Evolutionary conservation across 2,888 invertebrate genomes (phyloP).

Genomic region (Lycia hirtaria): DNA sequence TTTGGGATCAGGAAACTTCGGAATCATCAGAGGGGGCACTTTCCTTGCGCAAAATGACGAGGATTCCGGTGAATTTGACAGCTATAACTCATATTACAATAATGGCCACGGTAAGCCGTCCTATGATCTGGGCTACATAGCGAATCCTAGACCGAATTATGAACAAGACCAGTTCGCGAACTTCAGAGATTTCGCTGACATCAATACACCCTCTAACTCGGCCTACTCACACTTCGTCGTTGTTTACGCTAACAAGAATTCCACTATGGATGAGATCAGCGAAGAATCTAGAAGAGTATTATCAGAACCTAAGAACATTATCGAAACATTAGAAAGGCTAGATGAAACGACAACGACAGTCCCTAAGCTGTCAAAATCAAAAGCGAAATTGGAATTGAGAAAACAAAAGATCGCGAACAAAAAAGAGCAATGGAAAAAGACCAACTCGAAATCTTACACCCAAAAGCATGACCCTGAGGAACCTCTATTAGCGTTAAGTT

Average conservation of each 20-base stretch:
- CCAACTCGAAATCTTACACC: conserved; percentile 66
- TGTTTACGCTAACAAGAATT: conserved; percentile 93
- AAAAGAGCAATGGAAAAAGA: conserved; percentile 79
- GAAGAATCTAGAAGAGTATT: conserved; percentile 72
- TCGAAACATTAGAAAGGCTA: conserved; percentile 91
- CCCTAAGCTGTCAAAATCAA: conserved; percentile 85
- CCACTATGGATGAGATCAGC: conserved; percentile 85
- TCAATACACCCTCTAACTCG: conserved; percentile 91
- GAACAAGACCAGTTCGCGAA: conserved; percentile 94
- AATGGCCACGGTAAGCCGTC: conserved; percentile 91
- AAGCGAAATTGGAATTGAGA: conserved; percentile 87
- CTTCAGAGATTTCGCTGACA: conserved; percentile 95
- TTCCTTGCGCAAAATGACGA: conserved; percentile 92
- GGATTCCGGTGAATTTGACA: conserved; percentile 82
- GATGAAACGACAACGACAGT: conserved; percentile 83
- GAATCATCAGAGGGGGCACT: conserved; percentile 94
- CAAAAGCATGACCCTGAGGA: conserved; percentile 85
- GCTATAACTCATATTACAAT: conserved; percentile 86
- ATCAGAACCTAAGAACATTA: conserved; percentile 91
- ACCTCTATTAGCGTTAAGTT: conserved; percentile 89
- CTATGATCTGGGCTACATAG: conserved; percentile 84
- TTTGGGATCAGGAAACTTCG: conserved; percentile 94
- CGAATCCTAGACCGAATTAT: conserved; percentile 90
- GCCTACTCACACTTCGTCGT: conserved; percentile 94
- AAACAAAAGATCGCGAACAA: conserved; percentile 73